phyloP scores from a whole-genome alignment of 2,888 invertebrate genomes.

The Argyra leucocephala region DNA sequence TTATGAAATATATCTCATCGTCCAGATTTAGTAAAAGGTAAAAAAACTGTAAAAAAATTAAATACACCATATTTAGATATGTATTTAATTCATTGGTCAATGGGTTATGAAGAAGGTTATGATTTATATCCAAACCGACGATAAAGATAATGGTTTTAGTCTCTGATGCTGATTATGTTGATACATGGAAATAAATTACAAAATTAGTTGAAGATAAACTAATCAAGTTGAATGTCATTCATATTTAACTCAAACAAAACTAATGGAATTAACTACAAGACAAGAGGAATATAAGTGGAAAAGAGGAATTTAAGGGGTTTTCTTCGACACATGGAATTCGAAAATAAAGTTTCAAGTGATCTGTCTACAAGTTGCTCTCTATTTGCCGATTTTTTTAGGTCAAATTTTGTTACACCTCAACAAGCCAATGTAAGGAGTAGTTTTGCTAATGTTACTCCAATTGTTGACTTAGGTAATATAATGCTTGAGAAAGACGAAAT shows the following conservation, averaged over 20 bases:
- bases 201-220: slow-evolving; percentile 54
- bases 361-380: no score
- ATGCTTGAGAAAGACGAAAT: no score
- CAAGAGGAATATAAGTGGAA: slow-evolving; percentile 57
- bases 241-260: no score
- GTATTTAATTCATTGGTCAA: slow-evolving; percentile 88
- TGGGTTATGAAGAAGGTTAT: slow-evolving; percentile 69
- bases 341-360: no score
- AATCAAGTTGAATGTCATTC: slow-evolving; percentile 71
- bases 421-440: no score
- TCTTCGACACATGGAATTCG: no score
- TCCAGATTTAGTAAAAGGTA: slow-evolving; percentile 61
- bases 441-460: no score
- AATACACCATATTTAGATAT: slow-evolving; percentile 72
- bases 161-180: slow-evolving; percentile 62
- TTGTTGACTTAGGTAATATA: no score
- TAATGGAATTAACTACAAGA: no score
- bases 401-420: no score
- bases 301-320: slow-evolving; percentile 60
- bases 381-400: no score
- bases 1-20: slow-evolving; percentile 85
- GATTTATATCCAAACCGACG: slow-evolving; percentile 53
- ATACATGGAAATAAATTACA: slow-evolving; percentile 69
- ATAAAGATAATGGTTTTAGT: slow-evolving; percentile 51
- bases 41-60: slow-evolving; percentile 60